These are phyloP conservation scores for Bombus fervidus DNA, from an alignment of 1,140 invertebrate species.

Conservation along the genomic window DNA sequence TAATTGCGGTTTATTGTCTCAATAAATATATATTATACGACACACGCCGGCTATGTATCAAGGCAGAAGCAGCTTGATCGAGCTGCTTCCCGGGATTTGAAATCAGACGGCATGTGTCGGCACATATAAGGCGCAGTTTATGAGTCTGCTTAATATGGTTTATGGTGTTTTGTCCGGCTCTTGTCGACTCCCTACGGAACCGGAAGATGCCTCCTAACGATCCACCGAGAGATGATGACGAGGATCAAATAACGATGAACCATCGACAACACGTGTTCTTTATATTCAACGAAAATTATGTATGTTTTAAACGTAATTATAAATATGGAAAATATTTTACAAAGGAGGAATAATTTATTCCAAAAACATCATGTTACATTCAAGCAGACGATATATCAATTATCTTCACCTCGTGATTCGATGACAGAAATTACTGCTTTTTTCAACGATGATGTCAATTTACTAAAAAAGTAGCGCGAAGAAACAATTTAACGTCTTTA, in stretches of 20 bases:
- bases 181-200: conserved; percentile 60
- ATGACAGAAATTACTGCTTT: neutral
- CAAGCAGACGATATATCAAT: neutral
- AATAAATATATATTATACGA: conserved; percentile 76
- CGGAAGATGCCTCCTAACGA: conserved; percentile 70
- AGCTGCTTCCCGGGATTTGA: conserved; percentile 72
- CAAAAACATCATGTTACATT: neutral
- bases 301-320: neutral
- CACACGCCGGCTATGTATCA: conserved; percentile 53
- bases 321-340: neutral
- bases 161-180: conserved; percentile 61
- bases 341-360: neutral
- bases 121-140: conserved; percentile 59
- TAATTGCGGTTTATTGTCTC: conserved; percentile 80
- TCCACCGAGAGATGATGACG: conserved; percentile 17
- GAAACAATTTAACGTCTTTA: neutral
- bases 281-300: neutral
- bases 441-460: neutral
- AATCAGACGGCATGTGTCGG: conserved; percentile 66
- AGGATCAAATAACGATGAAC: neutral
- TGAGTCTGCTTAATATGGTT: conserved; percentile 70
- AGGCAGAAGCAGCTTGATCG: conserved; percentile 16
- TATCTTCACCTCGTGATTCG: neutral
- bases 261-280: neutral
- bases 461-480: neutral